Percentiles rank a stretch among this genome's conserved stretches.
These are phyloP conservation scores for Tichodroma muraria DNA, from an alignment of 2,113 vertebrate species.

Conservation along the genomic window DNA sequence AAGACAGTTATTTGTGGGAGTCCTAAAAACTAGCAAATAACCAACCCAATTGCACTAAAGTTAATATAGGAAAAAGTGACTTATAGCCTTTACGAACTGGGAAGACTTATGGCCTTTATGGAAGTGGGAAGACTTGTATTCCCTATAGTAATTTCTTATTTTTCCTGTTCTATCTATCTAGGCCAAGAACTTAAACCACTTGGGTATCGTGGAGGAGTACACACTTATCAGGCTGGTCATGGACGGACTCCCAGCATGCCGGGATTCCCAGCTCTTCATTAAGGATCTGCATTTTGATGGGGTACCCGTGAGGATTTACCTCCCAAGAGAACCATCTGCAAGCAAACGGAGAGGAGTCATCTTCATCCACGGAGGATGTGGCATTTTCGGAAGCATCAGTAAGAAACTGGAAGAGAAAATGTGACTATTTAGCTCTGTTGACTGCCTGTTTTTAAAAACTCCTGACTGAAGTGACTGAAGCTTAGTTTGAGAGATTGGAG, in stretches of 20 bases:
- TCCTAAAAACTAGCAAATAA: not conserved
- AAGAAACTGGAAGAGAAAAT: conserved; percentile 33
- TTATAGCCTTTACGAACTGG: not conserved
- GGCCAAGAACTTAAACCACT: conserved; percentile 61
- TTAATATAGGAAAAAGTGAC: not conserved
- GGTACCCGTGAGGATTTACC: conserved; percentile 71
- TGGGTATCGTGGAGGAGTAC: conserved; percentile 65
- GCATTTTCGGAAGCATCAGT: conserved; percentile 69
- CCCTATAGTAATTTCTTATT: not conserved
- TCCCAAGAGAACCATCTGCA: conserved; percentile 27
- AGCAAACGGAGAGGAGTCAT: conserved; percentile 59
- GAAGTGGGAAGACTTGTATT: not conserved
- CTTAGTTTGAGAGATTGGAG: not conserved
- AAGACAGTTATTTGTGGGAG: not conserved
- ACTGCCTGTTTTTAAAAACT: not conserved
- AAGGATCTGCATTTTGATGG: conserved; percentile 65
- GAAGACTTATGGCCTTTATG: not conserved
- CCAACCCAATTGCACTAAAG: not conserved
- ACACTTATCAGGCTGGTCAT: conserved; percentile 31
- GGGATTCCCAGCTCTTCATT: conserved; percentile 31
- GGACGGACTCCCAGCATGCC: not conserved
- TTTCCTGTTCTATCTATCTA: not conserved
- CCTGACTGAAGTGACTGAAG: not conserved
- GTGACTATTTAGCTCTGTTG: not conserved
- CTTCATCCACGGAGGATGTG: conserved; percentile 72